These are phyloP conservation scores for Flabesymbios commensalis DNA, from an alignment of 2,888 invertebrate species.

Conservation along the genomic window DNA sequence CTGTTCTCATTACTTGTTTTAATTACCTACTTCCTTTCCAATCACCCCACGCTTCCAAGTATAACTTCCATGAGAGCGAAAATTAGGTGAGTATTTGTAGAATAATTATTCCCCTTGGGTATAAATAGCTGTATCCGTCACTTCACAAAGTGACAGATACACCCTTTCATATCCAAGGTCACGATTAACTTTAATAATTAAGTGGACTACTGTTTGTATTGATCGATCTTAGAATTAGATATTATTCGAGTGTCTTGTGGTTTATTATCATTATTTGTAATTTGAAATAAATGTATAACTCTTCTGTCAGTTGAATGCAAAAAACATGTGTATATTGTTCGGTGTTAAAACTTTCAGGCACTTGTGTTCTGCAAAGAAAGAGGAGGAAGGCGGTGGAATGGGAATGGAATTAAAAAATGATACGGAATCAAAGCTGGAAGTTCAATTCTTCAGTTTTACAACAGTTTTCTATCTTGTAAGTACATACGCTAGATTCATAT, in stretches of 20 bases:
- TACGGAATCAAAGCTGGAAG: constrained; percentile 38
- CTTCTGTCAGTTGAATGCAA: too few relatives aligned
- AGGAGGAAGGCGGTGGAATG: constrained; percentile 20
- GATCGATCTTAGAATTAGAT: too few relatives aligned
- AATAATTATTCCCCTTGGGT: too few relatives aligned
- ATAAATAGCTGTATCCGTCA: too few relatives aligned
- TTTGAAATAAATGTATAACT: too few relatives aligned
- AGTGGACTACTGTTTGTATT: too few relatives aligned
- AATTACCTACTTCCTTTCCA: constrained; percentile 42
- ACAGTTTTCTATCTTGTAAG: constrained; percentile 41
- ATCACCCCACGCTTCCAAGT: constrained; percentile 39
- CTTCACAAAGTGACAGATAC: too few relatives aligned
- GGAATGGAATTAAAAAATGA: constrained; percentile 31
- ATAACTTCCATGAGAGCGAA: constrained; percentile 17
- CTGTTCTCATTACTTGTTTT: constrained; percentile 42
- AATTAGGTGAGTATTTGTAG: constrained; percentile 16
- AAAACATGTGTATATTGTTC: too few relatives aligned
- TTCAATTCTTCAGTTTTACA: constrained; percentile 38
- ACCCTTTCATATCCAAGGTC: too few relatives aligned
- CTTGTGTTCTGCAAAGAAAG: constrained; percentile 11
- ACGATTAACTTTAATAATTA: neutral
- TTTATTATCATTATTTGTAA: constrained; percentile 1
- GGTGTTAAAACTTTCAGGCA: constrained; percentile 18
- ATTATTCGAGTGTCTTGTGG: too few relatives aligned
- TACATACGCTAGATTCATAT: too few relatives aligned